phyloP scores from a whole-genome alignment of 1,140 invertebrate genomes.

The Plectrocnemia conspersa region DNA sequence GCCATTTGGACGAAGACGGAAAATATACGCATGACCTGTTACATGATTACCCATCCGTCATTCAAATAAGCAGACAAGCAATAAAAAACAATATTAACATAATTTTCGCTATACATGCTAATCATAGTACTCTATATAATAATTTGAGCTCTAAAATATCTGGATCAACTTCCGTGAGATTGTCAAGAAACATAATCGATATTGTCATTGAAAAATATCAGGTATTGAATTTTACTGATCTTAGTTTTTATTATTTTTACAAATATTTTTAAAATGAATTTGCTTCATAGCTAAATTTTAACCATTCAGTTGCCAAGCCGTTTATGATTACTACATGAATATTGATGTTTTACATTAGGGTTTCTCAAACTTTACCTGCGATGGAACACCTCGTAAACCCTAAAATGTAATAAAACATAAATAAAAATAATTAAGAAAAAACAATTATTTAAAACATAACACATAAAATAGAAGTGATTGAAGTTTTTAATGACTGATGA shows the following conservation, averaged over 20 bases:
- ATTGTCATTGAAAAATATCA: conserved; percentile 69
- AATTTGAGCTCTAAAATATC: conserved; percentile 57
- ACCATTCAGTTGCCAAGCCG: no score
- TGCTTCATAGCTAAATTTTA: no score
- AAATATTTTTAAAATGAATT: neutral
- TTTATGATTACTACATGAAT: no score
- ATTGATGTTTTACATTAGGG: no score
- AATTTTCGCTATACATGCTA: conserved; percentile 76
- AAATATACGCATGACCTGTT: conserved; percentile 62
- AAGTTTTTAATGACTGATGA: no score
- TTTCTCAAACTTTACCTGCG: no score
- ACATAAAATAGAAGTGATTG: no score
- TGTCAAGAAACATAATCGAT: conserved; percentile 66
- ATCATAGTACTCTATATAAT: conserved; percentile 62
- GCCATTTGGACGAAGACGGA: conserved; percentile 64
- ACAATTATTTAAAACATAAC: no score
- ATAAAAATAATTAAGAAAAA: no score
- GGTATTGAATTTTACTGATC: no score
- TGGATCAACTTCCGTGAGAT: conserved; percentile 61
- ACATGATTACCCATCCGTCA: conserved; percentile 65
- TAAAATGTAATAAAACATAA: no score
- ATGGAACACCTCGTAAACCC: no score
- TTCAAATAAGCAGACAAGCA: conserved; percentile 60
- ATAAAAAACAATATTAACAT: conserved; percentile 75
- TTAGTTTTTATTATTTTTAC: neutral